phyloP scores from a whole-genome alignment of 2,113 vertebrate species.

The Centropus bengalensis region DNA sequence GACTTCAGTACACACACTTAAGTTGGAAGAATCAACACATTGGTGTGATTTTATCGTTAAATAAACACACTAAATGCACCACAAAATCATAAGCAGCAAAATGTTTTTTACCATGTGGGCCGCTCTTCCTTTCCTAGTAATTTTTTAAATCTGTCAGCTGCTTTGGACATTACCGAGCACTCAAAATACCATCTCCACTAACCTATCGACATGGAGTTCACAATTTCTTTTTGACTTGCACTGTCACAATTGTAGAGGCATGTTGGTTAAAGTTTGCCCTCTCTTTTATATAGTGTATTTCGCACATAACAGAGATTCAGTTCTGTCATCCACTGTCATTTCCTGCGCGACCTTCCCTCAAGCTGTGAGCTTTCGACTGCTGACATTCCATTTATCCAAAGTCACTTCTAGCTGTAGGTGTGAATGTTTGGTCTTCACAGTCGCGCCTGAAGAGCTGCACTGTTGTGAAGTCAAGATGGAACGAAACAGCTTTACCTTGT shows the following conservation, averaged over 20 bases:
- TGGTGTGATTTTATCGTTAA: background rate
- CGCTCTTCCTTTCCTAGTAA: background rate
- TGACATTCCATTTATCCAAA: background rate
- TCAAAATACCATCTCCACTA: background rate
- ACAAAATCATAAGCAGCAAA: background rate
- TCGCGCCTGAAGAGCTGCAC: background rate
- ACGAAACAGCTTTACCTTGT: background rate
- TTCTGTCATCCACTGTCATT: background rate
- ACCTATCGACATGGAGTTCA: background rate
- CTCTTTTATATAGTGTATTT: background rate
- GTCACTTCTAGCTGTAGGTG: background rate
- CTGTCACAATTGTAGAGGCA: background rate
- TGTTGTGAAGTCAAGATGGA: background rate
- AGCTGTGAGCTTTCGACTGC: background rate
- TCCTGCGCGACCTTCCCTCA: background rate
- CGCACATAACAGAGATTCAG: background rate
- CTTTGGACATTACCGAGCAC: background rate
- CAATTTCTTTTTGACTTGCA: background rate
- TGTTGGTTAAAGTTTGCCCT: background rate
- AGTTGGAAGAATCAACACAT: background rate
- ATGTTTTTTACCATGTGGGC: rapidly evolving
- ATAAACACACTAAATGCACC: background rate
- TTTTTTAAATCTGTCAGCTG: background rate
- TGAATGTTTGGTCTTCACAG: background rate
- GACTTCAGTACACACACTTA: background rate